Conservation (phyloP, 2,797 vertebrate genomes). For the Nannoperca obscura region DNA sequence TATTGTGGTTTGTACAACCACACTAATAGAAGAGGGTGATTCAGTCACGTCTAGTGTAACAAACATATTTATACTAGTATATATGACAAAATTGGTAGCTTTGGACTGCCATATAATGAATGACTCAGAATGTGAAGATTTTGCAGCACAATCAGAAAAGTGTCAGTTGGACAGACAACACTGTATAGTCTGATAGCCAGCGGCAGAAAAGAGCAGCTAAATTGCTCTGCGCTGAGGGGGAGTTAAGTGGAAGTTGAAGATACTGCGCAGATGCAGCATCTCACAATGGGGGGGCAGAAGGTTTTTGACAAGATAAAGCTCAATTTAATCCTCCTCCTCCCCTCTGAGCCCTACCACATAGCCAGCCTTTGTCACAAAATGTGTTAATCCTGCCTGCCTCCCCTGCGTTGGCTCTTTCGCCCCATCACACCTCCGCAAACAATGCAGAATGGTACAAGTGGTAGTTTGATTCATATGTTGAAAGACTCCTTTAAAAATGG, state of each 20-base stretch:
- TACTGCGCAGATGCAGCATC: conserved; percentile 6
- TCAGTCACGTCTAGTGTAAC: not conserved
- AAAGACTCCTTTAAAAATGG: conserved; percentile 4
- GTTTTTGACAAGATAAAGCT: conserved; percentile 36
- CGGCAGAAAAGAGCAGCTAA: conserved; percentile 12
- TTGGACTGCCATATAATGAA: not conserved
- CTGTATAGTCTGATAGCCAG: conserved; percentile 12
- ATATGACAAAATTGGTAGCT: not conserved
- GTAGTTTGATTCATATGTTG: not conserved
- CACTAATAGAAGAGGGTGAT: not conserved
- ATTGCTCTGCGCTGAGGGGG: not conserved
- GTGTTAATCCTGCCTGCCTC: conserved; percentile 50
- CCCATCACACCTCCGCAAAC: conserved; percentile 38
- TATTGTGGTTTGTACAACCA: not conserved
- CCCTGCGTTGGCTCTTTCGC: conserved; percentile 28
- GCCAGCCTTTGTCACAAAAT: conserved; percentile 34
- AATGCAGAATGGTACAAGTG: not conserved
- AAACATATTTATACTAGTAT: not conserved
- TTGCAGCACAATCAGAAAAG: not conserved
- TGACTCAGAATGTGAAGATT: not conserved
- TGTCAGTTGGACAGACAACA: conserved; percentile 15
- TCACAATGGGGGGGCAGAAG: conserved; percentile 6
- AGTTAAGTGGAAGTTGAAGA: conserved; percentile 14
- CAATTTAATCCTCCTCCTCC: conserved; percentile 29
- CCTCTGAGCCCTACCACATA: conserved; percentile 14